Conservation (phyloP, 2,113 vertebrate species). For the Alethe diademata region DNA sequence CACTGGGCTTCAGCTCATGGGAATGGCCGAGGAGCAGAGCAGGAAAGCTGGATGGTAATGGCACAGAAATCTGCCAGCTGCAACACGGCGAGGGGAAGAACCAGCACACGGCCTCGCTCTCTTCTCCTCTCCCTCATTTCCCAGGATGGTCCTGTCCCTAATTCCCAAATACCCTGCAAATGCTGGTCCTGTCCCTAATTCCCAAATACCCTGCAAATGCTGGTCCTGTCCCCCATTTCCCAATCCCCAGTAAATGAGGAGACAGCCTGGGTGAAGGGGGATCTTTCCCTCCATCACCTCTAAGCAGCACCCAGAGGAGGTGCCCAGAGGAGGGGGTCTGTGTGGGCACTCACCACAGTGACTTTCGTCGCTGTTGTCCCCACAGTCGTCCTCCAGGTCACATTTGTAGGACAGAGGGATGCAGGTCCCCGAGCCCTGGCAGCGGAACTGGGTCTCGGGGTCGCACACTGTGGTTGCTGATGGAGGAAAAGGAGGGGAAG, state of each 20-base stretch:
- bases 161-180: neutral
- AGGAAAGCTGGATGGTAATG: fast-evolving
- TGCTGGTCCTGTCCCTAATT: neutral
- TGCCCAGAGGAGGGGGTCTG: neutral
- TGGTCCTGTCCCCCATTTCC: neutral
- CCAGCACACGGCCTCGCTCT: fast-evolving
- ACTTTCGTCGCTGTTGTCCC: slow-evolving; percentile 94
- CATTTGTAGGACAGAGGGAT: slow-evolving; percentile 96
- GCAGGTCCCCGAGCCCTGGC: slow-evolving; percentile 89
- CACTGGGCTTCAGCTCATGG: neutral
- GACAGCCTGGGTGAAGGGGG: neutral
- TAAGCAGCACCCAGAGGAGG: neutral
- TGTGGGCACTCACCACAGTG: slow-evolving; percentile 82
- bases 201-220: neutral
- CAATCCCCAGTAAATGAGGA: neutral
- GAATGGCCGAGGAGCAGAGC: neutral
- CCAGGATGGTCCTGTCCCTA: neutral
- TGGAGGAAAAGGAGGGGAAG: neutral
- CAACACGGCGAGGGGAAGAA: fast-evolving
- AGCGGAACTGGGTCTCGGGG: slow-evolving; percentile 89
- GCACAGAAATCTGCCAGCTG: neutral
- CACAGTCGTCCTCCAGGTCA: slow-evolving; percentile 96
- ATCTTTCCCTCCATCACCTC: neutral
- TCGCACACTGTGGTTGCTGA: slow-evolving; percentile 91
- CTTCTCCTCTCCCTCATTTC: neutral